phyloP scores from a whole-genome alignment of 2,888 invertebrate species.

The Pseudococcus viburni region DNA sequence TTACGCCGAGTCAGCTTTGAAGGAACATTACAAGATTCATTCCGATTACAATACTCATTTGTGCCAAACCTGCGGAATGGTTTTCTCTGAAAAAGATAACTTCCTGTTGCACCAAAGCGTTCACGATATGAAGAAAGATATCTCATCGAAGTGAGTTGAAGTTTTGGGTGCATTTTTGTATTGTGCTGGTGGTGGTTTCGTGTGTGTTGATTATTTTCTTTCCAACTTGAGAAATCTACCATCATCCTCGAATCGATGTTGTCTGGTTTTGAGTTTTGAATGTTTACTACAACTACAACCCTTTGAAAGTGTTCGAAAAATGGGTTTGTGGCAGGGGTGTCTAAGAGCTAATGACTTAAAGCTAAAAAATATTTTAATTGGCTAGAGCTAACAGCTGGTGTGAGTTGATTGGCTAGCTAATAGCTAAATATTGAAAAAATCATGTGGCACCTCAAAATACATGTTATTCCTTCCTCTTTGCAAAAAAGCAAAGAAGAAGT shows the following conservation, averaged over 20 bases:
- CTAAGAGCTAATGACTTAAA: no score
- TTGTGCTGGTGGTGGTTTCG: neutral
- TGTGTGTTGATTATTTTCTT: neutral
- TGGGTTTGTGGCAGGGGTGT: no score
- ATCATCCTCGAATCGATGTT: neutral
- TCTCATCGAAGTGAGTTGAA: constrained; percentile 6
- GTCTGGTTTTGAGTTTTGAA: neutral
- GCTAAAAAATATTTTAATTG: no score
- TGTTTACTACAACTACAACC: no score
- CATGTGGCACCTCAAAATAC: no score
- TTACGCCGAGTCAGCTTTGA: constrained; percentile 61
- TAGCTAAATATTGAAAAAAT: no score
- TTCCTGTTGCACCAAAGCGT: constrained; percentile 56
- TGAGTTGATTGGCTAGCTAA: no score
- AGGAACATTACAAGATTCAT: constrained; percentile 62
- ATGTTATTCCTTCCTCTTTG: no score
- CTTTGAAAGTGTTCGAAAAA: no score
- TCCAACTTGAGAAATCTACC: neutral
- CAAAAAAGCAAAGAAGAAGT: no score
- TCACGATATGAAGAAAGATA: constrained; percentile 54
- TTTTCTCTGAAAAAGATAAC: constrained; percentile 45
- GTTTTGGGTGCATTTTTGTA: neutral
- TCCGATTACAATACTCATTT: constrained; percentile 56
- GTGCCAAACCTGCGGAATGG: constrained; percentile 53
- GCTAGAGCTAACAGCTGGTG: no score